These are phyloP conservation scores for Eristalis tenax DNA, from an alignment of 2,888 invertebrate species.

Conservation along the genomic window DNA sequence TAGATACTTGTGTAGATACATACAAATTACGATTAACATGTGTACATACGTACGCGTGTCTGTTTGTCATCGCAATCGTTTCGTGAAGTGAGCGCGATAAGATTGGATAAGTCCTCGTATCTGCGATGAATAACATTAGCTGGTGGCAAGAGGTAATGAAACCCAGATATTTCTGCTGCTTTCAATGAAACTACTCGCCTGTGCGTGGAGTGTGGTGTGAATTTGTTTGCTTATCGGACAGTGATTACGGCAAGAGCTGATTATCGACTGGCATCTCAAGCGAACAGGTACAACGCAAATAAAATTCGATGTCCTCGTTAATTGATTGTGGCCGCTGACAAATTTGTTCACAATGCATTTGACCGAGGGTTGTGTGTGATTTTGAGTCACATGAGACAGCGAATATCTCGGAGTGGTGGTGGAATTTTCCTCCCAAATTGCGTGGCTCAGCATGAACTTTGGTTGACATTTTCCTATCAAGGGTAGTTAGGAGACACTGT, in stretches of 20 bases:
- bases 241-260: background rate
- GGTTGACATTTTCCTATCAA: no score
- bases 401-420: no score
- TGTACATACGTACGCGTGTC: background rate
- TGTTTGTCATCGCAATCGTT: slow-evolving; percentile 6
- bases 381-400: background rate
- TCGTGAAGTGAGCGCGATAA: slow-evolving; percentile 39
- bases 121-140: slow-evolving; percentile 9
- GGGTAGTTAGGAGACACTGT: no score
- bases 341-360: background rate
- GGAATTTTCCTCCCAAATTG: no score
- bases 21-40: background rate
- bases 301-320: background rate
- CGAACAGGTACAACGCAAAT: background rate
- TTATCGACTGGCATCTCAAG: background rate
- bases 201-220: background rate
- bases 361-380: background rate
- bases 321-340: background rate
- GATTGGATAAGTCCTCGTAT: slow-evolving; percentile 2
- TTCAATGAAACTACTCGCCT: background rate
- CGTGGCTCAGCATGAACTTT: no score
- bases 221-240: background rate
- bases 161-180: background rate
- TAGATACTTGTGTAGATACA: background rate
- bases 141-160: slow-evolving; percentile 19